Evolutionary conservation across 2,797 vertebrate species (phyloP).

Genomic region (Rhynchotus rufescens): DNA sequence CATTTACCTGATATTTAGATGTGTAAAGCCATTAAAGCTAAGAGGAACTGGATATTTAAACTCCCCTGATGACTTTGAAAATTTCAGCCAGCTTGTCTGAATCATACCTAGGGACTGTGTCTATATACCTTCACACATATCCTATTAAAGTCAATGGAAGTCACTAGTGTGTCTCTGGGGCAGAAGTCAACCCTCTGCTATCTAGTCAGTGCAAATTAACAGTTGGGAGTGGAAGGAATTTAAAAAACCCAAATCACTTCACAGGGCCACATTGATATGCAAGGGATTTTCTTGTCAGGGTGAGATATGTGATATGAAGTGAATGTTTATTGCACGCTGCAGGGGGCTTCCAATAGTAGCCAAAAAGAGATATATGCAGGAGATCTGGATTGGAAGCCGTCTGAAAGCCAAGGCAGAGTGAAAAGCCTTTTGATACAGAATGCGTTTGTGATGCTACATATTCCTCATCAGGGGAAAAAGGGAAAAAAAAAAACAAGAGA

Average conservation of each 20-base stretch:
- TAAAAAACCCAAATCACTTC: slow-evolving; percentile 66
- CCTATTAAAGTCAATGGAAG: slow-evolving; percentile 45
- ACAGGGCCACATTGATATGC: slow-evolving; percentile 67
- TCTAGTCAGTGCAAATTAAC: slow-evolving; percentile 68
- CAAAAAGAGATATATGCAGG: slow-evolving; percentile 53
- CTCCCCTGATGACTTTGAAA: slow-evolving; percentile 7
- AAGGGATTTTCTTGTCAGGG: slow-evolving; percentile 66
- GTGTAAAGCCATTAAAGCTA: not conserved
- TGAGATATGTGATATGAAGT: slow-evolving; percentile 67
- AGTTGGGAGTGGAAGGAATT: slow-evolving; percentile 68
- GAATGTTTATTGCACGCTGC: slow-evolving; percentile 67
- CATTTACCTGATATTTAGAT: not conserved
- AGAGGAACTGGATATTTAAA: slow-evolving; percentile 16
- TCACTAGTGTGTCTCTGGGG: slow-evolving; percentile 32
- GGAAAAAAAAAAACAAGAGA: not conserved
- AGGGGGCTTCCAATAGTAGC: slow-evolving; percentile 59
- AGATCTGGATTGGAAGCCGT: slow-evolving; percentile 50
- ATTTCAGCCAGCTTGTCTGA: not conserved
- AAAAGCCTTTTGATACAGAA: slow-evolving; percentile 50
- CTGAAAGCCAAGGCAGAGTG: slow-evolving; percentile 28
- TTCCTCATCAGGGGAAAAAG: not conserved
- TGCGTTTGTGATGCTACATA: slow-evolving; percentile 20
- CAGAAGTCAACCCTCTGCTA: slow-evolving; percentile 63
- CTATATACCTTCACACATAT: not conserved
- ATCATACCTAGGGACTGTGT: slow-evolving; percentile 26